A percentile compares a stretch with the other conserved stretches of the same genome.
These are phyloP conservation scores for Hymenopus coronatus DNA, from an alignment of 2,888 invertebrate species.

Conservation along the genomic window DNA sequence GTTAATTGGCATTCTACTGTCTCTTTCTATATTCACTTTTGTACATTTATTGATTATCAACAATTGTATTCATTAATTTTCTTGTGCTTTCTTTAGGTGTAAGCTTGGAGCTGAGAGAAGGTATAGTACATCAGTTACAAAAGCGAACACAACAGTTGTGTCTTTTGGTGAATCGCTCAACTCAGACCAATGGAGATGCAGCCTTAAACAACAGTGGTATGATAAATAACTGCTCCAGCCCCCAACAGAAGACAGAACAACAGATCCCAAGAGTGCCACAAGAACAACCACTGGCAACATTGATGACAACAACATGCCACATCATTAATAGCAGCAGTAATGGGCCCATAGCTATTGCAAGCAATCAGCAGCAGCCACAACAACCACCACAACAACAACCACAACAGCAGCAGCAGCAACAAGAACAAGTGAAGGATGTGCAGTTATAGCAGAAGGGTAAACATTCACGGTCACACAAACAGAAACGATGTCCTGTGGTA, in stretches of 20 bases:
- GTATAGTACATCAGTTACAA: constrained; percentile 24
- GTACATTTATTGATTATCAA: no score
- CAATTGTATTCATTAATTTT: no score
- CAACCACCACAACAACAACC: constrained; percentile 9
- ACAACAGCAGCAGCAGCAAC: constrained; percentile 18
- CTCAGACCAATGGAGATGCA: constrained; percentile 17
- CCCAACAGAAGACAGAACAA: not conserved
- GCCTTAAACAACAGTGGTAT: not conserved
- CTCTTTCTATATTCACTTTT: no score
- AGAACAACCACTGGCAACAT: constrained; percentile 3
- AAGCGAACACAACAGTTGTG: not conserved
- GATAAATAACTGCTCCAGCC: constrained; percentile 4
- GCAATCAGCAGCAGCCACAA: not conserved
- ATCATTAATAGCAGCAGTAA: constrained; percentile 19
- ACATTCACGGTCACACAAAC: constrained; percentile 1
- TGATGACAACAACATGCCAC: constrained; percentile 3
- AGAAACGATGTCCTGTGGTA: constrained; percentile 10
- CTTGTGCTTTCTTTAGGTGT: constrained; percentile 3
- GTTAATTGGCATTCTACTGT: no score
- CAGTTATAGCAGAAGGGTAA: constrained; percentile 21
- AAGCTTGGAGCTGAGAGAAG: constrained; percentile 28
- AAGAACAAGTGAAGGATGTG: constrained; percentile 10
- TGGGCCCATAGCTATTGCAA: constrained; percentile 19
- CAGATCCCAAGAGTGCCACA: not conserved
- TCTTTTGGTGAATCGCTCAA: constrained; percentile 25